These are phyloP conservation scores for Eupithecia exiguata DNA, from an alignment of 2,888 invertebrate genomes.

Conservation along the genomic window DNA sequence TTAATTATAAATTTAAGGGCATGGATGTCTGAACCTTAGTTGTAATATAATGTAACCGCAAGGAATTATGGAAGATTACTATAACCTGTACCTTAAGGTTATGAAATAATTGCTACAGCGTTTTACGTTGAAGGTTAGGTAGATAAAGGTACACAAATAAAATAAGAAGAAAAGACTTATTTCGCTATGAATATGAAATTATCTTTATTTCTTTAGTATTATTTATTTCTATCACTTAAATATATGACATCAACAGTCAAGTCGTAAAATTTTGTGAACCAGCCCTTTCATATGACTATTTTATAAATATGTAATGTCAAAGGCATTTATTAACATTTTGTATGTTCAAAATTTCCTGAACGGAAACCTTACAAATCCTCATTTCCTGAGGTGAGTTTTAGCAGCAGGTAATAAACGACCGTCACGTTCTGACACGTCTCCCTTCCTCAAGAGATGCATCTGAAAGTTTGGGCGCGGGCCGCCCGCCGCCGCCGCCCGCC, in stretches of 20 bases:
- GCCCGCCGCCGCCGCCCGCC: slow-evolving; percentile 67
- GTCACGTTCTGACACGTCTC: background rate
- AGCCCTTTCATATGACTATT: background rate
- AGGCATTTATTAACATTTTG: background rate
- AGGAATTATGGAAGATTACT: background rate
- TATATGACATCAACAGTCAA: too few relatives aligned
- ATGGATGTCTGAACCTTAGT: background rate
- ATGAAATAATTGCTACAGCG: background rate
- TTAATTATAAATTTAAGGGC: slow-evolving; percentile 1
- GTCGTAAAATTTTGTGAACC: background rate
- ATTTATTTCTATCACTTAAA: background rate
- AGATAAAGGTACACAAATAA: background rate
- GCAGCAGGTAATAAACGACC: background rate
- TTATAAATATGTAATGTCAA: background rate
- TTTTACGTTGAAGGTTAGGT: background rate
- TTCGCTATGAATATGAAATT: background rate
- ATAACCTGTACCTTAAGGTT: background rate
- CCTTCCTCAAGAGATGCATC: slow-evolving; percentile 57
- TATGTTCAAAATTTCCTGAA: background rate
- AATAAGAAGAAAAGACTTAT: background rate
- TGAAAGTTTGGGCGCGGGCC: slow-evolving; percentile 61
- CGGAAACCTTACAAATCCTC: background rate
- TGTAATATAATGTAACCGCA: background rate
- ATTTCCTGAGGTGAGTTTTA: background rate
- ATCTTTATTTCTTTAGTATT: too few relatives aligned